Conservation (phyloP, 2,888 invertebrate genomes). For the Andrena dorsata region DNA sequence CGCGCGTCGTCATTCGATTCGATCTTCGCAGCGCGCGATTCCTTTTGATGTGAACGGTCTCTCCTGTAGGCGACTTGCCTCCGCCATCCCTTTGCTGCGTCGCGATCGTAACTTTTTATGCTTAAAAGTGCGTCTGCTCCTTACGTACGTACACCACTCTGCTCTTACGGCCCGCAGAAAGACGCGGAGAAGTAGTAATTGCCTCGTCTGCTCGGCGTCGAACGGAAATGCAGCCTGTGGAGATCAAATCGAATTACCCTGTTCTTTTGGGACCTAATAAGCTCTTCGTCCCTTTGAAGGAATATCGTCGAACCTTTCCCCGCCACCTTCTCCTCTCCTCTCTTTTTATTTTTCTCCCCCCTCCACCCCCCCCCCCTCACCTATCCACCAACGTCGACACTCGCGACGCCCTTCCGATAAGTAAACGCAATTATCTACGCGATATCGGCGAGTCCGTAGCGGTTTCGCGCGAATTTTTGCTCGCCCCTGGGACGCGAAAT, state of each 20-base stretch:
- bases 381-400: not conserved
- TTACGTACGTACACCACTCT: not conserved
- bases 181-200: constrained; percentile 38
- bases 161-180: not conserved
- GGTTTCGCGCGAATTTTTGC: not conserved
- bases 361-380: not conserved
- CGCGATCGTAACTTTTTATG: constrained; percentile 37
- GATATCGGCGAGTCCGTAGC: not conserved
- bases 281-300: constrained; percentile 60
- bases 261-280: constrained; percentile 68
- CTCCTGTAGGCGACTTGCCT: constrained; percentile 2
- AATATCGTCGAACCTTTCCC: constrained; percentile 19
- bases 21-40: constrained; percentile 61
- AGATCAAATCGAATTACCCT: constrained; percentile 69
- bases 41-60: constrained; percentile 51
- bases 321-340: constrained; percentile 21
- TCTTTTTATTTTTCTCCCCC: constrained; percentile 6
- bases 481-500: not conserved
- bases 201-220: constrained; percentile 37
- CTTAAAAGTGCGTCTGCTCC: constrained; percentile 32
- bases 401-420: not conserved
- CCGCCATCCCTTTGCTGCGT: constrained; percentile 14
- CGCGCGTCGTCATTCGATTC: constrained; percentile 68
- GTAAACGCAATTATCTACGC: constrained; percentile 27
- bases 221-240: constrained; percentile 43